Base-by-base conservation (phyloP, 2,113 vertebrate genomes). In the Salvelinus sp. region DNA sequence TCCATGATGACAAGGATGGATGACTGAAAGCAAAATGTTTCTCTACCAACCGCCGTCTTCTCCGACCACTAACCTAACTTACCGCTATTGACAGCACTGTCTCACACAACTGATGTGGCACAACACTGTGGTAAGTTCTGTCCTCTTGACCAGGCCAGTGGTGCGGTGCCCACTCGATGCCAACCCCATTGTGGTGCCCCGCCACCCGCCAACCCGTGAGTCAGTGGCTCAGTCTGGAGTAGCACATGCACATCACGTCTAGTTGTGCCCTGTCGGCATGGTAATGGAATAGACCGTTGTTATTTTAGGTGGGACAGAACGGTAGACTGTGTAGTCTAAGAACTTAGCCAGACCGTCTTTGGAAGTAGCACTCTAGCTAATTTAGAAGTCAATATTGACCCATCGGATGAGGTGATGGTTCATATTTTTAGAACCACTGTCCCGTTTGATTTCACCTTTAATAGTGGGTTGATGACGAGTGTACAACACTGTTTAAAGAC, bases 261-360 rank as follows among this genome's bases (percentile, higher is more conserved):
- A 66, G 7, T 80, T 82, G 68, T 73, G 74, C 80, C 76, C 74
- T 50, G 82, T 87, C 23, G 82, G 69, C 80, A 82, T 87, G 83
- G 81, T 78, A 76, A 80, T 82, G 79, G 22, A 80, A 78, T 77
- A 76, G 75, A 81, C 80, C 66, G 50, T 54, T 80, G 81, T 58
- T 25, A 54, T 70, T 87, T 86, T 83, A 66, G 69, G 74, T 82
- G 75, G 38, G 80, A 79, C 83, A 0, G 76, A 69, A 75, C 54
- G 75, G 70, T 75, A 33, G 71, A 74, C 44, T 85, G 82, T 89
- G 77, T 84, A 85, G 86, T 91, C 86, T 88, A 82, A 76, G 69
- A 74, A 64, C 79, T 33, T 66, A 62, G 79, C 50, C 78, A 75
- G 76, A 81, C 71, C 2, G n/a, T 72, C 9, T 82, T 81, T 38